Conservation (phyloP, 2,797 vertebrate genomes). For the Lithobates sylvaticus region DNA sequence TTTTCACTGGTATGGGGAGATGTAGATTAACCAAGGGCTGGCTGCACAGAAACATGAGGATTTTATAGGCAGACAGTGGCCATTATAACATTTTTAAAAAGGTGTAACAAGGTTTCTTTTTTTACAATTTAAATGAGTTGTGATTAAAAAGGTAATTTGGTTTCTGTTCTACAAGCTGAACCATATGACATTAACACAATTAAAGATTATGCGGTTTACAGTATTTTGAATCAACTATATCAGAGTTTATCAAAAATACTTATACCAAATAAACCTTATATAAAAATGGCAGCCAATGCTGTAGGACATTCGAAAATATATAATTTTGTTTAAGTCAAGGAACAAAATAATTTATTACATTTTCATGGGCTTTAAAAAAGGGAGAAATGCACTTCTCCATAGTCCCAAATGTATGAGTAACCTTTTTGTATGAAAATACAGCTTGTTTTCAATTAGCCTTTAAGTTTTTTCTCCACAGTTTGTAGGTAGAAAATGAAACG, state of each 20-base stretch:
- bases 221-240: not conserved
- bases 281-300: not conserved
- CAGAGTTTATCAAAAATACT: too few relatives aligned
- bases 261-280: not conserved
- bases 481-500: conserved; percentile 95
- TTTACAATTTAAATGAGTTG: too few relatives aligned
- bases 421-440: not conserved
- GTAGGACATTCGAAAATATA: not conserved
- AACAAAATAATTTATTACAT: not conserved
- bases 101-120: too few relatives aligned
- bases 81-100: too few relatives aligned
- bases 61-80: too few relatives aligned
- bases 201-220: not conserved
- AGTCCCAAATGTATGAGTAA: not conserved
- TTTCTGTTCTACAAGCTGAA: too few relatives aligned
- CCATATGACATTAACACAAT: too few relatives aligned
- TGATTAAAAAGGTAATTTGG: too few relatives aligned
- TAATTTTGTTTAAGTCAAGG: not conserved
- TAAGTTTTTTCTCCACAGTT: conserved; percentile 77
- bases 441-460: conserved; percentile 64
- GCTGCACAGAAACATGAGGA: too few relatives aligned
- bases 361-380: not conserved
- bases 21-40: too few relatives aligned
- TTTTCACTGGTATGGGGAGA: too few relatives aligned
- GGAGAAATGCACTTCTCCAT: not conserved